phyloP scores from a whole-genome alignment of 2,888 invertebrate species.

The Clepsis dumicolana region DNA sequence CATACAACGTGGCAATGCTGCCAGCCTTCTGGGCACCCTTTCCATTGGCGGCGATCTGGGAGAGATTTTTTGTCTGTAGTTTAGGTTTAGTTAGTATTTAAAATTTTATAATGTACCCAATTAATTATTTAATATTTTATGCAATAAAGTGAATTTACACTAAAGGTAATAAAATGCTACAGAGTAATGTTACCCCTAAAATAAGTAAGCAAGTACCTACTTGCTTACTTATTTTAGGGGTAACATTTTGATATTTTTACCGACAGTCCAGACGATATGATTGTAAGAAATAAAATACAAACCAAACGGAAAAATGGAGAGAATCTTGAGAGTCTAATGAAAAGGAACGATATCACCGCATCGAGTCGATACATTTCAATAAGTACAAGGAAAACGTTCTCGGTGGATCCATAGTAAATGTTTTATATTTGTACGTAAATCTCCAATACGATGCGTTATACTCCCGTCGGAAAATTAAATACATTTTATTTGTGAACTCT shows the following conservation, averaged over 20 bases:
- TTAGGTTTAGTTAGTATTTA: too few species aligned
- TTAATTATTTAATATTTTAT: too few species aligned
- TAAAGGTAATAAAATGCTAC: too few species aligned
- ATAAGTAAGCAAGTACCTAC: too few species aligned
- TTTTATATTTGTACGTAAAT: conserved; percentile 17
- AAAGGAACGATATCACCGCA: conserved; percentile 21
- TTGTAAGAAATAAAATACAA: neutral
- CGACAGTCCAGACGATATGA: neutral
- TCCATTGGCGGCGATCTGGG: too few species aligned
- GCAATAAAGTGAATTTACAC: too few species aligned
- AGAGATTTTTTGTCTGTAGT: too few species aligned
- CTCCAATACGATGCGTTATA: conserved; percentile 5
- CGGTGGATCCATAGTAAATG: conserved; percentile 7
- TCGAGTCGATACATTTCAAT: conserved; percentile 21
- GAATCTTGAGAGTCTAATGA: neutral
- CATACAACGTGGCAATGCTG: too few species aligned
- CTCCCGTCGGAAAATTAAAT: conserved; percentile 13
- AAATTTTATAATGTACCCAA: too few species aligned
- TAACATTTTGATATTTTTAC: neutral
- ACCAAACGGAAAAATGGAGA: neutral
- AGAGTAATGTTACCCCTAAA: too few species aligned
- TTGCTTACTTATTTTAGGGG: too few species aligned
- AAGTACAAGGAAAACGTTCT: conserved; percentile 14
- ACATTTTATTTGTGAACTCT: conserved; percentile 6
- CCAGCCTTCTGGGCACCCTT: too few species aligned